These are phyloP conservation scores for Meloidogyne floridensis DNA, from an alignment of 1,140 invertebrate species.

Conservation along the genomic window DNA sequence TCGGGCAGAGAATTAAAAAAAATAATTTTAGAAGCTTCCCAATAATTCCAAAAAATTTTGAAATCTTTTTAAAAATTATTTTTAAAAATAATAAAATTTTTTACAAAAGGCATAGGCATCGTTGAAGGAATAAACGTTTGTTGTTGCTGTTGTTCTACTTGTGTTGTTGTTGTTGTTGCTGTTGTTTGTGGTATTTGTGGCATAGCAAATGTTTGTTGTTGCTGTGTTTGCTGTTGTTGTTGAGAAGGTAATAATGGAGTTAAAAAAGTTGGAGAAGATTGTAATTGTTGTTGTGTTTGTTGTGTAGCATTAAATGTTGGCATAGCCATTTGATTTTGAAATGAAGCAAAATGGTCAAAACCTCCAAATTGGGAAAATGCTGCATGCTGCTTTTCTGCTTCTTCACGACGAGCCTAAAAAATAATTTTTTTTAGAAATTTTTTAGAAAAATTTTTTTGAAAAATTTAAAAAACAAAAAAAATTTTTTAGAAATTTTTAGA, in stretches of 20 bases:
- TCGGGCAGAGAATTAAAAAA: no score
- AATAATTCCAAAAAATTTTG: no score
- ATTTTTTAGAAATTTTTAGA: background rate
- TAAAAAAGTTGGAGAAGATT: slow-evolving; percentile 2
- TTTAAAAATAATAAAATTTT: no score
- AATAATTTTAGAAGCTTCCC: no score
- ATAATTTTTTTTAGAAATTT: background rate
- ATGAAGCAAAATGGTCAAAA: slow-evolving; percentile 2
- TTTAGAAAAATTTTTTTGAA: background rate
- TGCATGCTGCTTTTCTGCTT: slow-evolving; percentile 35
- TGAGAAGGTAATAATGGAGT: background rate
- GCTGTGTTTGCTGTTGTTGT: background rate
- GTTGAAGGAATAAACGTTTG: background rate
- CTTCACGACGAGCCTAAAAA: slow-evolving; percentile 31
- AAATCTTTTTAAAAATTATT: no score
- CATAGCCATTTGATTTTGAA: background rate
- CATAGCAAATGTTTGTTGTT: no score
- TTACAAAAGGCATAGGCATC: background rate
- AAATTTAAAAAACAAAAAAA: slow-evolving; percentile 5
- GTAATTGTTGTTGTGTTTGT: background rate
- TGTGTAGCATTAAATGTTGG: background rate
- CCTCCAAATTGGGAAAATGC: slow-evolving; percentile 8
- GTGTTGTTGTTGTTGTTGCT: background rate
- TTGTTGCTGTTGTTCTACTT: background rate
- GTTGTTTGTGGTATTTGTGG: slow-evolving; percentile 1